Evolutionary conservation across 2,797 vertebrate genomes (phyloP).

Genomic region (Sebastiscus albofasciatus): DNA sequence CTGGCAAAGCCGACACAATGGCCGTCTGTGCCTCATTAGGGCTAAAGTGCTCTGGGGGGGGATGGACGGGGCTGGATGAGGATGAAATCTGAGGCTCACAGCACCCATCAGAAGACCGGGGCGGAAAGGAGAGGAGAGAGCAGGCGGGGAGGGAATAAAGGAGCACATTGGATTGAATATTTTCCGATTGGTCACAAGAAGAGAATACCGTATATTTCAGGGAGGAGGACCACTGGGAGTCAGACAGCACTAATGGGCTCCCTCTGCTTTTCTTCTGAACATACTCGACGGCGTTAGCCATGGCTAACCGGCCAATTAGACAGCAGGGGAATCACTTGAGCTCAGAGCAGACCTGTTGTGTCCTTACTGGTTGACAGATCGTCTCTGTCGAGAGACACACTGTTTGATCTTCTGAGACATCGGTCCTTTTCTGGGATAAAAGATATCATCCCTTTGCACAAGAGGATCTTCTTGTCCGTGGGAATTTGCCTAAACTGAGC

Average conservation of each 20-base stretch:
- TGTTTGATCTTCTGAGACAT: conserved; percentile 46
- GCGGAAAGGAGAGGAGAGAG: background rate
- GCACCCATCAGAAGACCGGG: conserved; percentile 27
- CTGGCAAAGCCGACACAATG: conserved; percentile 55
- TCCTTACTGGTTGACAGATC: conserved; percentile 55
- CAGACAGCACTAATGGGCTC: conserved; percentile 58
- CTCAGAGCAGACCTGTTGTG: conserved; percentile 56
- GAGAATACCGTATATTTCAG: background rate
- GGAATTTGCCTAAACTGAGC: conserved; percentile 28
- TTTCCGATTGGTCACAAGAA: conserved; percentile 29
- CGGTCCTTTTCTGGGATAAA: conserved; percentile 16
- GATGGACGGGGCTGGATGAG: conserved; percentile 13
- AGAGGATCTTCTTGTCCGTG: conserved; percentile 12
- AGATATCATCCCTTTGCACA: conserved; percentile 3
- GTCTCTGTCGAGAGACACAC: conserved; percentile 44
- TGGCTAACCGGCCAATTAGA: conserved; percentile 76
- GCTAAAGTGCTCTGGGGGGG: conserved; percentile 53
- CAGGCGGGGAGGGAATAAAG: conserved; percentile 28
- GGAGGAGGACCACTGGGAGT: conserved; percentile 31
- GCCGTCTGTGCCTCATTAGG: conserved; percentile 74
- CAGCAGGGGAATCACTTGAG: conserved; percentile 49
- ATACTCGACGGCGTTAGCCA: conserved; percentile 60
- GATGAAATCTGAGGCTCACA: conserved; percentile 38
- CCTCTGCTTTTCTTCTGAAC: conserved; percentile 44
- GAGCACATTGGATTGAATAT: conserved; percentile 36